phyloP scores from a whole-genome alignment of 2,888 invertebrate species.

The Panzeria rudis region DNA sequence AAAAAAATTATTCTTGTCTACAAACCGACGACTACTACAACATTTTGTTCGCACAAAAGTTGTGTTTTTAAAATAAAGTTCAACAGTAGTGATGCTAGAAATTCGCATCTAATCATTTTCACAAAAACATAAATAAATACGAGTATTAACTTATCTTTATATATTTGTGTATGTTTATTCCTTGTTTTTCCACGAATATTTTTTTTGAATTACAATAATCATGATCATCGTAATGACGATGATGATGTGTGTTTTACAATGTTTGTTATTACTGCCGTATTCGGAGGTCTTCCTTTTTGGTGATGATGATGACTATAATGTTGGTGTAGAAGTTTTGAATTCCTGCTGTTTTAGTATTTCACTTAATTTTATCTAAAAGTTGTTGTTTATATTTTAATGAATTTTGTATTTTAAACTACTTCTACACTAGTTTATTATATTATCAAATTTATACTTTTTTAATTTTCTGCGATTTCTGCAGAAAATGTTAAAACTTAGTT shows the following conservation, averaged over 20 bases:
- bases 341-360: constrained; percentile 50
- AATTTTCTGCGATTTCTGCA: not conserved
- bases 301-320: not conserved
- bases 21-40: not conserved
- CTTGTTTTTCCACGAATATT: constrained; percentile 1
- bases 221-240: not conserved
- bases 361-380: constrained; percentile 41
- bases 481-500: not conserved
- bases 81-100: not conserved
- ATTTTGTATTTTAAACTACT: constrained; percentile 38
- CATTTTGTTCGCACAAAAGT: not conserved
- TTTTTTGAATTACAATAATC: constrained; percentile 3
- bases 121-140: constrained; percentile 10
- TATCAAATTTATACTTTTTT: constrained; percentile 29
- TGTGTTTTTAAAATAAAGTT: not conserved
- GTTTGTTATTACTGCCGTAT: not conserved
- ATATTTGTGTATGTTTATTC: not conserved
- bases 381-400: constrained; percentile 27
- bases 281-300: not conserved
- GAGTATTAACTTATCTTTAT: constrained; percentile 10
- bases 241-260: not conserved
- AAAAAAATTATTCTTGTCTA: not conserved
- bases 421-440: constrained; percentile 39
- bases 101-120: constrained; percentile 7
- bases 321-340: constrained; percentile 38